A percentile compares a stretch with the other conserved stretches of the same genome.
These are phyloP conservation scores for Selene dorsalis DNA, from an alignment of 2,797 vertebrate genomes.

Conservation along the genomic window DNA sequence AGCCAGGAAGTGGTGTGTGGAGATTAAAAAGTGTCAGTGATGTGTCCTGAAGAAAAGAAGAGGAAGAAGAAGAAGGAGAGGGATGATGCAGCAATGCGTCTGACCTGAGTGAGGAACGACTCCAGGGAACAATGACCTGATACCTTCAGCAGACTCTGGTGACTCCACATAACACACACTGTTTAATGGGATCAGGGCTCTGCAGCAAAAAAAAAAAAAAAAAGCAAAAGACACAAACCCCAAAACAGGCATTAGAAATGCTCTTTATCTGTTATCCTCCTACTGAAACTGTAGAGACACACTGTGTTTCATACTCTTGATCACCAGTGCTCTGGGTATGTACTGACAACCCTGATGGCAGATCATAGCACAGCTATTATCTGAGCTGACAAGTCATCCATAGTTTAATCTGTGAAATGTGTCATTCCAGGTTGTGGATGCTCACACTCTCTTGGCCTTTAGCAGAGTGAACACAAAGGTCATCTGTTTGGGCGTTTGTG, in stretches of 20 bases:
- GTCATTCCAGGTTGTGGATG: conserved; percentile 54
- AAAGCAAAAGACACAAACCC: not conserved
- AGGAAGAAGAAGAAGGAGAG: conserved; percentile 58
- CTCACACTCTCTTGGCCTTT: conserved; percentile 78
- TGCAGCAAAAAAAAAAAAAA: not conserved
- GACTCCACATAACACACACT: conserved; percentile 7
- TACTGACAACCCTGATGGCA: conserved; percentile 15
- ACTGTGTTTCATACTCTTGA: conserved; percentile 1
- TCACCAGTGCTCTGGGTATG: not conserved
- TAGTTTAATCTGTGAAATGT: conserved; percentile 67
- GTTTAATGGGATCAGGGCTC: not conserved
- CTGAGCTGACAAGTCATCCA: conserved; percentile 44
- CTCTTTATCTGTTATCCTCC: not conserved
- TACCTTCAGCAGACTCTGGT: conserved; percentile 47
- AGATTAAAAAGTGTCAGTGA: conserved; percentile 63
- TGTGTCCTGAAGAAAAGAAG: conserved; percentile 50
- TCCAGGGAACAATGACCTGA: conserved; percentile 72
- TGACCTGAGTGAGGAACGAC: conserved; percentile 73
- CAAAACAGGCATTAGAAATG: conserved; percentile 1
- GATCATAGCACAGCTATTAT: conserved; percentile 32
- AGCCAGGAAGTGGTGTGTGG: conserved; percentile 46
- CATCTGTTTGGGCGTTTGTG: conserved; percentile 67
- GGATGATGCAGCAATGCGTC: conserved; percentile 66
- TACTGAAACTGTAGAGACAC: not conserved
- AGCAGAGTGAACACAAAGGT: conserved; percentile 78